Base-by-base conservation (phyloP, 2,113 vertebrate species). In the Grammomys dolichurus region DNA sequence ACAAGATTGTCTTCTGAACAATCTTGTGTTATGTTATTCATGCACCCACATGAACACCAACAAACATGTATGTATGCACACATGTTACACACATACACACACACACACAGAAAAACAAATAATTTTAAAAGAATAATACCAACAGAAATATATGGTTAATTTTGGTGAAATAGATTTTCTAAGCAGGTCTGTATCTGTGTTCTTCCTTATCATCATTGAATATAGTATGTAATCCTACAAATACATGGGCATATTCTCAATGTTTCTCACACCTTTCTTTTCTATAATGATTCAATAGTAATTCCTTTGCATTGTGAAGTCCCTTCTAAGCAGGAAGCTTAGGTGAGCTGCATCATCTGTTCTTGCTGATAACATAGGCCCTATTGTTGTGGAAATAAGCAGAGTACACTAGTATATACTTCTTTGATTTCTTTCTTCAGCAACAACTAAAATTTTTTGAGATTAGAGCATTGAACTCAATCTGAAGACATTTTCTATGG, bases 201-300 rank as follows among this genome's bases (percentile, higher is more conserved):
- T 31, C 73, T 26, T 33, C 28, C 46, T 90, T 70, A 70, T 46
- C 76, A 54, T 84, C 63, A n/a, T 5, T 87, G 82, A 87, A 26
- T 40, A 80, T 20, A 33, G 54, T 10, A 86, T 81, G 43, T 96
- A 65, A 89, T 77, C 70, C 73, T 93, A 89, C 73, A 97, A 89
- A 70, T 92, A 46, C 70, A 22, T 84, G 95, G 40, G 63, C 14
- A 40, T 19, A 95, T 31, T 73, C 91, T 95, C 28, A 91, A 40
- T 96, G 91, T 95, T 90, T 95, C 40, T 89, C 72, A 40, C 9
- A 20, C 10, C 11, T 4, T 76, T 90, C 20, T 28, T 77, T 76
- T 33, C 13, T 75, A 36, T 76, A 76, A 96, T 63, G 16, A 63
- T 85, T 16, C 36, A 60, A 0, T 58, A n/a, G 65, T 87, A 73